These are phyloP conservation scores for Sebastes elongatus DNA, from an alignment of 2,797 vertebrate genomes.

Conservation along the genomic window DNA sequence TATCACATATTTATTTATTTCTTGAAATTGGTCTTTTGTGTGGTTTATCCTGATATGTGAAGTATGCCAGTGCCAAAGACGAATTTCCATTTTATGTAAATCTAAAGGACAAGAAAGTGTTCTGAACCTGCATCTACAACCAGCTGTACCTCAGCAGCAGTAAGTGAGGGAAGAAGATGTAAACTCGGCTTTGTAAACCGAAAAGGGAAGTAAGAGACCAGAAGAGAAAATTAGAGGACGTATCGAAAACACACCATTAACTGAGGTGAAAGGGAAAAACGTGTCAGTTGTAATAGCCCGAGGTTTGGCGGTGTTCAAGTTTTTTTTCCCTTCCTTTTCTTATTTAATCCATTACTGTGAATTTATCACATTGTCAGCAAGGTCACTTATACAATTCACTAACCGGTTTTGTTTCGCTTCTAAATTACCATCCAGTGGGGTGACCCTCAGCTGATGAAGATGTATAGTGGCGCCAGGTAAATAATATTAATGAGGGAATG, in stretches of 20 bases:
- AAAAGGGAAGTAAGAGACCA: conserved; percentile 31
- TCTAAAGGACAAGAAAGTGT: conserved; percentile 17
- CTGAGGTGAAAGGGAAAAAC: conserved; percentile 27
- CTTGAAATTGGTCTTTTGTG: neutral
- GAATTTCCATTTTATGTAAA: conserved; percentile 46
- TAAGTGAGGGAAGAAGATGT: conserved; percentile 19
- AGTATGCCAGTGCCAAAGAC: neutral
- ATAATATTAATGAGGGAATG: conserved; percentile 56
- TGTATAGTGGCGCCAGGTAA: conserved; percentile 61
- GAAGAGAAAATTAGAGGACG: conserved; percentile 40
- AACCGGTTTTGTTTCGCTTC: conserved; percentile 44
- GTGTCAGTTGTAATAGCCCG: conserved; percentile 27
- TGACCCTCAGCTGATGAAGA: conserved; percentile 71
- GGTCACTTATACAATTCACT: conserved; percentile 60
- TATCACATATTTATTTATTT: conserved; percentile 2
- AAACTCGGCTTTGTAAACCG: conserved; percentile 22
- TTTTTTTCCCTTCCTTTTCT: neutral
- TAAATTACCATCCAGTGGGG: conserved; percentile 60
- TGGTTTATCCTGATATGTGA: conserved; percentile 1
- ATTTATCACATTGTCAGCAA: conserved; percentile 54
- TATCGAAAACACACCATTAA: conserved; percentile 34
- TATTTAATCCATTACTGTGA: conserved; percentile 51
- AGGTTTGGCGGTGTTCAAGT: conserved; percentile 16
- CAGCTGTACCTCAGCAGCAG: neutral
- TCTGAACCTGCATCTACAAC: conserved; percentile 12